Conservation (phyloP, 2,888 invertebrate species). For the Campopleginae sp. region DNA sequence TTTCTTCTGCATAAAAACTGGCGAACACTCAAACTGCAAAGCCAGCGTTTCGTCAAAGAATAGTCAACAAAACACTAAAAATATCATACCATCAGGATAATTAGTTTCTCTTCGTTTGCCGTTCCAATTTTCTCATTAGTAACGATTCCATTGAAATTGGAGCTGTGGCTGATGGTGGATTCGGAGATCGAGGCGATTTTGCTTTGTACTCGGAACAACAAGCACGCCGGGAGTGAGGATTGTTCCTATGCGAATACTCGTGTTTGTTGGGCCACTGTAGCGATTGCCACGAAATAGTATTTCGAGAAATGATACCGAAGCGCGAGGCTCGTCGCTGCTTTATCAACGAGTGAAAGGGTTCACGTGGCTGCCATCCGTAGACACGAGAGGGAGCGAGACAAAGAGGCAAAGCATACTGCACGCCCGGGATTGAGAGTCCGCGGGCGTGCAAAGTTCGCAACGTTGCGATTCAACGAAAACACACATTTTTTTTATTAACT, state of each 20-base stretch:
- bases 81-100: not conserved
- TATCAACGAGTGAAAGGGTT: conserved; percentile 19
- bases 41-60: too few species aligned
- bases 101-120: not conserved
- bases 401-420: not conserved
- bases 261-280: conserved; percentile 11
- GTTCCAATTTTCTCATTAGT: conserved; percentile 1
- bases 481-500: too few species aligned
- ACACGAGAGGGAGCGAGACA: conserved; percentile 48
- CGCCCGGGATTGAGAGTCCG: not conserved
- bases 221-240: not conserved
- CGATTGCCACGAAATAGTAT: not conserved
- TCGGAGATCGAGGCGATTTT: not conserved
- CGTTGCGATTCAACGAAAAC: too few species aligned
- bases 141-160: conserved; percentile 48
- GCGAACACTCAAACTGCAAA: not conserved
- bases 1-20: not conserved
- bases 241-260: conserved; percentile 4
- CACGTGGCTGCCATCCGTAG: conserved; percentile 54
- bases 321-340: conserved; percentile 38
- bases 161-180: conserved; percentile 5
- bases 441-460: too few species aligned
- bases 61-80: not conserved
- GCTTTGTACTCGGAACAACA: conserved; percentile 14
- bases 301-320: not conserved